A percentile compares a stretch with the other conserved stretches of the same genome.
Conservation (phyloP, 2,888 invertebrate genomes). For the Blastobasis lacticolella region DNA sequence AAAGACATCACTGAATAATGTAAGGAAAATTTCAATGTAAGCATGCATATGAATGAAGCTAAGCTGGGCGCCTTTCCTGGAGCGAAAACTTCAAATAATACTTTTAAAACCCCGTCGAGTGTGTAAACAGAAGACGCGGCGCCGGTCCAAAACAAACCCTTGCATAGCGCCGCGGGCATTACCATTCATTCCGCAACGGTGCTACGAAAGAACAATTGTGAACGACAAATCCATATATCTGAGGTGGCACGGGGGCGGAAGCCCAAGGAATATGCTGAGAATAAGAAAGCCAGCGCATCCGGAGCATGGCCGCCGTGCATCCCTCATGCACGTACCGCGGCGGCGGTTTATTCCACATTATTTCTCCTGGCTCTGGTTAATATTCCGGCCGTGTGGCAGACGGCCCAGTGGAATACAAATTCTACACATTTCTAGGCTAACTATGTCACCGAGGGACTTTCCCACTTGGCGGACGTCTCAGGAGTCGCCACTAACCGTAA, state of each 20-base stretch:
- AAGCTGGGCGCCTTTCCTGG: too few species aligned
- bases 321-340: slow-evolving; percentile 52
- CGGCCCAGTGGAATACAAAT: slow-evolving; percentile 58
- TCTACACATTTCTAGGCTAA: slow-evolving; percentile 27
- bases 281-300: slow-evolving; percentile 11
- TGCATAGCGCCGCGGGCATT: not conserved
- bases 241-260: slow-evolving; percentile 6
- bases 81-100: too few species aligned
- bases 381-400: slow-evolving; percentile 50
- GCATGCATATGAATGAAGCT: too few species aligned
- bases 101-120: too few species aligned
- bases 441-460: slow-evolving; percentile 27
- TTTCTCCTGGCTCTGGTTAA: slow-evolving; percentile 52
- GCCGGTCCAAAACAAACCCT: too few species aligned
- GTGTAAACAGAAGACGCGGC: too few species aligned
- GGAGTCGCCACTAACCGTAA: not conserved
- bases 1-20: too few species aligned
- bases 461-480: slow-evolving; percentile 43
- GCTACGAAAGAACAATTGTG: slow-evolving; percentile 6
- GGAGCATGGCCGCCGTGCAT: slow-evolving; percentile 32
- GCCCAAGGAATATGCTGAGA: not conserved
- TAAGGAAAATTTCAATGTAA: too few species aligned
- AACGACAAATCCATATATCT: slow-evolving; percentile 12
- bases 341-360: slow-evolving; percentile 62
- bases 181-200: slow-evolving; percentile 3